A percentile compares a stretch with the other conserved stretches of the same genome.
Evolutionary conservation across 92 coral and sea anemone genomes (phyloP).

Genomic region (Paramuricea clavata): DNA sequence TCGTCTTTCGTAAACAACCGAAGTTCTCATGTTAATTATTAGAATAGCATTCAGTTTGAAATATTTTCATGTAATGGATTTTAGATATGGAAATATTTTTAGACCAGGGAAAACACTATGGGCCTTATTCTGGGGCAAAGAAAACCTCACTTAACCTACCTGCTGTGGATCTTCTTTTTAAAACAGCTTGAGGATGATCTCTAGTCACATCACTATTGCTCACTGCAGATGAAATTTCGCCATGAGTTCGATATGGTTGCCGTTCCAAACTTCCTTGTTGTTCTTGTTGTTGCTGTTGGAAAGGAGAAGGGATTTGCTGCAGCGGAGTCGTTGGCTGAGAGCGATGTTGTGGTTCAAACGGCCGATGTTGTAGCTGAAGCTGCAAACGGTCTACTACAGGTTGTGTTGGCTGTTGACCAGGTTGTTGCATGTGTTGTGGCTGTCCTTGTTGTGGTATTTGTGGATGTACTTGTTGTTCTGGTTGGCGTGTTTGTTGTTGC

Average conservation of each 20-base stretch:
- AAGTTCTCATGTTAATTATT: too few species aligned
- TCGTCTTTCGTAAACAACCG: too few species aligned
- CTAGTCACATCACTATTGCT: neutral
- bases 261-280: conserved; percentile 17
- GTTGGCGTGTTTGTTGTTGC: conserved; percentile 16
- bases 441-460: conserved; percentile 43
- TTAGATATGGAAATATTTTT: too few species aligned
- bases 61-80: too few species aligned
- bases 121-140: neutral
- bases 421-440: conserved; percentile 42
- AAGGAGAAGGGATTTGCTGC: conserved; percentile 19
- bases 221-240: conserved; percentile 3
- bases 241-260: conserved; percentile 10
- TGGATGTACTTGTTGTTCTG: neutral
- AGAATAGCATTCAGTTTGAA: too few species aligned
- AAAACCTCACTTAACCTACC: neutral
- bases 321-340: conserved; percentile 37
- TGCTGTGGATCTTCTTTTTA: neutral
- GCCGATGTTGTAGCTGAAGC: conserved; percentile 31
- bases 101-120: too few species aligned
- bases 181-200: conserved; percentile 22
- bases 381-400: conserved; percentile 32
- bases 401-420: neutral
- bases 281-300: conserved; percentile 37
- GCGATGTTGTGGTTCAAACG: conserved; percentile 22